Evolutionary conservation across 2,888 invertebrate genomes (phyloP), one percentile per base, ranked within the genome.

Genomic region (Ormia ochracea): DNA sequence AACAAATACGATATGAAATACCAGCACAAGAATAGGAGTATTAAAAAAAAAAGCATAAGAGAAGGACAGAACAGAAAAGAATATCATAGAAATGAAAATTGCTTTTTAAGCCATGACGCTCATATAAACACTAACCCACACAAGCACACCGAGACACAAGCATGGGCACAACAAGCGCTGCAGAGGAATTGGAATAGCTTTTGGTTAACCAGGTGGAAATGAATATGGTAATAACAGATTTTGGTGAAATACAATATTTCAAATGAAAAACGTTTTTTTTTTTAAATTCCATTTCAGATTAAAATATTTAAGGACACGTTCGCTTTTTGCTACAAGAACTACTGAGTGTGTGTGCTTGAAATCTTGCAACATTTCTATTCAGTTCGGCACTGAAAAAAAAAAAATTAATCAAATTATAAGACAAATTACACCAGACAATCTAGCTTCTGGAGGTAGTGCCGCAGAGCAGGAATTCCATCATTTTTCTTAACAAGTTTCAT

Each of bases 1-100:
- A 58, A 45, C 23, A 75, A 73, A 65, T 56, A 45, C 36, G 56
- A 70, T 43, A 59, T 41, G 59, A 59, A 50, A 56, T 50, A 54
- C 48, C 63, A 63, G 7, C 48, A 50, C 36, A 4, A 45, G 48
- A 59, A 72, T 61, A 14, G 50, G 38, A 52, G 45, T 41, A 14
- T 4, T 1, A 38, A 36, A 26, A 38, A 50, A 50, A 12, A 33
- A 31, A 21, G 31, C 7, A 58, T 14, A 43, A 26, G 28, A 31
- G 6, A 17, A 23, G 33, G 4, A 56, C 28, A 21, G 4, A 36
- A 36, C n/a, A 54, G 7, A 56, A 33, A 3, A 12, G 31, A 54
- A 19, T 41, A 56, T n/a, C n/a, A n/a, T 41, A 12, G 23, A 33
- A 72, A 72, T 45, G 43, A 19, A 72, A 72, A 61, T 72, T 72